Evolutionary conservation across 1,140 invertebrate species (phyloP), one percentile per base, ranked within the genome.

Genomic region (Drosophila pectinifera): DNA sequence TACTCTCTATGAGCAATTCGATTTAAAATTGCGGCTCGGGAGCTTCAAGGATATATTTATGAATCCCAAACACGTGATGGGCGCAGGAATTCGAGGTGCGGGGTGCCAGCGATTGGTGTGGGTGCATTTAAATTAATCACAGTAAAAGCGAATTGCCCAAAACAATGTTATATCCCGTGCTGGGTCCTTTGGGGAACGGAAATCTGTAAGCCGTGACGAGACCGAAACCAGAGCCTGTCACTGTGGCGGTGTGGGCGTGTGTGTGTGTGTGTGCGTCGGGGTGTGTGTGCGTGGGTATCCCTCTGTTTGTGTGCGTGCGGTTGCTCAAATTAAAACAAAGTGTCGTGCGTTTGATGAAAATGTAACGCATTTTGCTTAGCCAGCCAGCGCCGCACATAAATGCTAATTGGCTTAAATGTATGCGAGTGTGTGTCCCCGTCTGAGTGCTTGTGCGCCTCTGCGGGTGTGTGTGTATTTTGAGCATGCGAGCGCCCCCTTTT

Each of bases 331-430:
- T 89, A 89, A 89, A 89, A 89, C 84, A 89, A 89, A 89, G 84
- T 89, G 84, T 89, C 84, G 80, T 88, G 84, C 85, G 80, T 89
- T 89, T 89, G 85, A 89, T 89, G 84, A 90, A 89, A 89, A 90
- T 90, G 85, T 89, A 89, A 89, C 84, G 84, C 84, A 82, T 86
- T 83, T 83, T 70, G 63, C 59, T 74, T 53, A 48, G 70, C 53
- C 76, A 58, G 46, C 57, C 53, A 68, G 56, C 79, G 75, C 46
- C 85, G 69, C 85, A 89, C 85, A 89, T 89, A 89, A 89, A 89
- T 89, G 84, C 84, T 90, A 89, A 89, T 89, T 89, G 84, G 84
- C 84, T 89, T 89, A 89, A 90, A 84, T 89, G 85, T 80, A 49
- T 74, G 55, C 49, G 24, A 46, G 18, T 18, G 22, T 56, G 31